Evolutionary conservation across 1,140 invertebrate species (phyloP).

Genomic region (Caenorhabditis inopinata): DNA sequence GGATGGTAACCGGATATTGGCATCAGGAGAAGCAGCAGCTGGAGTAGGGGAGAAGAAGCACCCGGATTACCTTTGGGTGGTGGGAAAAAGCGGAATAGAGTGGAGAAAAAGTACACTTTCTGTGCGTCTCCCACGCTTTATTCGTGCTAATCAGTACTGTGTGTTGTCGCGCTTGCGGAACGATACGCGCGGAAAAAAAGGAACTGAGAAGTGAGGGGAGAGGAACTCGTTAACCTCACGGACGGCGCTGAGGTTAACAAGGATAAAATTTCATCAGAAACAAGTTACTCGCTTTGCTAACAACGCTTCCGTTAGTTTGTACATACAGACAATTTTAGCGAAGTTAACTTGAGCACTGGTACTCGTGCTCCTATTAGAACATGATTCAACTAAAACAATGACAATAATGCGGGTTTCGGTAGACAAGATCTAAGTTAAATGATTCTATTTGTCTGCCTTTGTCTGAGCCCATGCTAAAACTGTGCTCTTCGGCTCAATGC

Average conservation of each 20-base stretch:
- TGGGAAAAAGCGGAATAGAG: background rate
- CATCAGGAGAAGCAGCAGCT: background rate
- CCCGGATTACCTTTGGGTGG: background rate
- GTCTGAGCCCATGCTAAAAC: no score
- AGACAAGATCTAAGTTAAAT: no score
- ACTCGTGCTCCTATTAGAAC: no score
- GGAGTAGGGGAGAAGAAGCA: background rate
- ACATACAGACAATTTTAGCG: no score
- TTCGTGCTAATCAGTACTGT: background rate
- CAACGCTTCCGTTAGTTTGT: no score
- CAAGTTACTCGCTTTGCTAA: background rate
- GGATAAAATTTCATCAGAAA: conserved; percentile 19
- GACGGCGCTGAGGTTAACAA: conserved; percentile 16
- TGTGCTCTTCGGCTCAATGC: no score
- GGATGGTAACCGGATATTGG: conserved; percentile 24
- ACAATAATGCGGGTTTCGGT: no score
- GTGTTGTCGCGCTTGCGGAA: background rate
- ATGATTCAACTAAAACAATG: no score
- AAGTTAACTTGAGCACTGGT: no score
- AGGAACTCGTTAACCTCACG: background rate
- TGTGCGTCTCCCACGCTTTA: background rate
- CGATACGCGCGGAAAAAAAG: background rate
- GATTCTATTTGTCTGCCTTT: no score
- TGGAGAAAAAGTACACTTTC: conserved; percentile 1
- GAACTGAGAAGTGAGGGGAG: no score